These are phyloP conservation scores for Silurus glanis DNA, from an alignment of 2,113 vertebrate species.

Conservation along the genomic window DNA sequence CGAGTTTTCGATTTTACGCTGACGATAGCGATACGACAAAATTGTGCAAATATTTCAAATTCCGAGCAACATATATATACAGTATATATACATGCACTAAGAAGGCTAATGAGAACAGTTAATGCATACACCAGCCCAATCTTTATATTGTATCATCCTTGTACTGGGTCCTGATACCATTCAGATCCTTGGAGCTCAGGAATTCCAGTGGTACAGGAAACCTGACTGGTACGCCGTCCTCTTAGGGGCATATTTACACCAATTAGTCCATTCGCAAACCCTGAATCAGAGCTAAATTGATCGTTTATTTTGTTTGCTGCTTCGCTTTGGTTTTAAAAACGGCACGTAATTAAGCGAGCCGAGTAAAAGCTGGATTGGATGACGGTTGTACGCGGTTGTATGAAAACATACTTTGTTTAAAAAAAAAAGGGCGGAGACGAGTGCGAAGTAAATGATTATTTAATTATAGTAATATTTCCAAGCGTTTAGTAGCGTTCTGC, in stretches of 20 bases:
- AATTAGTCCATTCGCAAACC: constrained; percentile 5
- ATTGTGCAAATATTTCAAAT: too few relatives aligned
- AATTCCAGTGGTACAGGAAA: neutral
- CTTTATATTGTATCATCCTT: too few relatives aligned
- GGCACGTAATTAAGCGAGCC: neutral
- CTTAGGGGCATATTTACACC: neutral
- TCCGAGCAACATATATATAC: too few relatives aligned
- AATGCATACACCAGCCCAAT: neutral
- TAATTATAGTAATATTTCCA: neutral
- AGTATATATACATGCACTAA: neutral
- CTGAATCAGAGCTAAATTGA: neutral
- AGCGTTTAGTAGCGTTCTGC: neutral
- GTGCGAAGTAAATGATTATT: neutral
- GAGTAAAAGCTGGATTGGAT: neutral
- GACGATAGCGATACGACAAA: too few relatives aligned
- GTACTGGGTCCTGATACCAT: neutral
- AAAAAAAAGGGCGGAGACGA: neutral
- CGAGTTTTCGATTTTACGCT: too few relatives aligned
- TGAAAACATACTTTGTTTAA: neutral
- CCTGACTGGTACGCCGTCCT: neutral
- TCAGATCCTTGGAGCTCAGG: neutral
- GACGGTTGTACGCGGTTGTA: neutral
- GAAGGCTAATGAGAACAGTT: neutral
- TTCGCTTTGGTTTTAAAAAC: neutral
- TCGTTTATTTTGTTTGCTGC: constrained; percentile 2